Evolutionary conservation across 1,140 invertebrate species (phyloP).

Genomic region (Antheraea mylitta): DNA sequence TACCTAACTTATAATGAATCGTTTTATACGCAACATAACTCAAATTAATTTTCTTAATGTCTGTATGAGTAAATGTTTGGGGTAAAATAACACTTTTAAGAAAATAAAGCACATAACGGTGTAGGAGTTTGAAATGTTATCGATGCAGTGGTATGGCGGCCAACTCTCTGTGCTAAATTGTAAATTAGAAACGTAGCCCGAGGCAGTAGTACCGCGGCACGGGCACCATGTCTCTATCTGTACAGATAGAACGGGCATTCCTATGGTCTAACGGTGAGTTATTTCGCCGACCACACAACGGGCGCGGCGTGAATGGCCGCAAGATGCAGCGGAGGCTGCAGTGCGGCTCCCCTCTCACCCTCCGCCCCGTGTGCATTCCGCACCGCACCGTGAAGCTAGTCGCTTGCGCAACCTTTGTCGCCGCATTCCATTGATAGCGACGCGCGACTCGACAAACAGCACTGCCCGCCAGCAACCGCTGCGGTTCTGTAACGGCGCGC

Average conservation of each 20-base stretch:
- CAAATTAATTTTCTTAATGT: too few relatives aligned
- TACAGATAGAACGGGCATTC: conserved; percentile 49
- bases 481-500: conserved; percentile 20
- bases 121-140: not conserved
- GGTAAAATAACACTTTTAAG: not conserved
- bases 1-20: too few relatives aligned
- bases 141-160: not conserved
- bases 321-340: conserved; percentile 64
- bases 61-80: not conserved
- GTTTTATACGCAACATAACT: too few relatives aligned
- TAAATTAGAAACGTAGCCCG: not conserved
- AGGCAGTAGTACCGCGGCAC: not conserved
- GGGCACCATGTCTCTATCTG: not conserved
- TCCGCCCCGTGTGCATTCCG: conserved; percentile 50
- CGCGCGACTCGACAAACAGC: conserved; percentile 55
- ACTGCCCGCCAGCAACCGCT: conserved; percentile 17
- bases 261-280: conserved; percentile 72
- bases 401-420: conserved; percentile 67
- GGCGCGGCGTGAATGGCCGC: conserved; percentile 71
- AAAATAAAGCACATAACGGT: conserved; percentile 6
- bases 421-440: conserved; percentile 75
- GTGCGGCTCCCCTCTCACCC: conserved; percentile 31
- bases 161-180: not conserved
- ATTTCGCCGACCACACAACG: conserved; percentile 60
- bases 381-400: conserved; percentile 42